phyloP scores from a whole-genome alignment of 2,797 vertebrate genomes.

The Gastrophryne carolinensis region DNA sequence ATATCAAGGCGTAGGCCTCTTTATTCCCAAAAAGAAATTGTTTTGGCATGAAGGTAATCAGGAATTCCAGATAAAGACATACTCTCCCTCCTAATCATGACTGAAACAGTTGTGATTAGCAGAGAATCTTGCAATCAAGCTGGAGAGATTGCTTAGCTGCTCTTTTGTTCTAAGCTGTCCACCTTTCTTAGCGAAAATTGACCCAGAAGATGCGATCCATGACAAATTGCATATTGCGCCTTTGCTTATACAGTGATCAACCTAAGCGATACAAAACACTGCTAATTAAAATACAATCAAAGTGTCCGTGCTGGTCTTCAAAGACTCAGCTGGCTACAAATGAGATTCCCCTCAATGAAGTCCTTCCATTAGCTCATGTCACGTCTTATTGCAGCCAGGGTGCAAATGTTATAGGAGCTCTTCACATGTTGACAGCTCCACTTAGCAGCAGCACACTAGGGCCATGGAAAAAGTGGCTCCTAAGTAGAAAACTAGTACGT shows the following conservation, averaged over 20 bases:
- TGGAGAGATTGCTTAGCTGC: background rate
- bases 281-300: constrained; percentile 59
- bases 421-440: constrained; percentile 59
- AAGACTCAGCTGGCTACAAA: constrained; percentile 53
- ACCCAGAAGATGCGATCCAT: constrained; percentile 31
- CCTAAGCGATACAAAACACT: constrained; percentile 54
- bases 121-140: constrained; percentile 53
- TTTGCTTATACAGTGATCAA: constrained; percentile 51
- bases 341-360: constrained; percentile 26
- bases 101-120: constrained; percentile 53
- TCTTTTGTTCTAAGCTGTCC: constrained; percentile 52
- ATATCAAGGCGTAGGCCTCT: constrained; percentile 44
- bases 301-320: constrained; percentile 52
- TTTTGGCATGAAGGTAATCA: constrained; percentile 31
- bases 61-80: constrained; percentile 25
- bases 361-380: constrained; percentile 45
- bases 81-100: constrained; percentile 54
- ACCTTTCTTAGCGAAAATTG: constrained; percentile 53
- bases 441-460: constrained; percentile 50
- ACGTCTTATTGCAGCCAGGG: constrained; percentile 52
- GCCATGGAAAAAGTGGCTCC: constrained; percentile 14
- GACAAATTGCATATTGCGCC: constrained; percentile 44
- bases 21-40: constrained; percentile 36
- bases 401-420: constrained; percentile 51
- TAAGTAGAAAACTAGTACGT: constrained; percentile 5